Conservation (phyloP, 2,113 vertebrate genomes). For the Zapus hudsonius region DNA sequence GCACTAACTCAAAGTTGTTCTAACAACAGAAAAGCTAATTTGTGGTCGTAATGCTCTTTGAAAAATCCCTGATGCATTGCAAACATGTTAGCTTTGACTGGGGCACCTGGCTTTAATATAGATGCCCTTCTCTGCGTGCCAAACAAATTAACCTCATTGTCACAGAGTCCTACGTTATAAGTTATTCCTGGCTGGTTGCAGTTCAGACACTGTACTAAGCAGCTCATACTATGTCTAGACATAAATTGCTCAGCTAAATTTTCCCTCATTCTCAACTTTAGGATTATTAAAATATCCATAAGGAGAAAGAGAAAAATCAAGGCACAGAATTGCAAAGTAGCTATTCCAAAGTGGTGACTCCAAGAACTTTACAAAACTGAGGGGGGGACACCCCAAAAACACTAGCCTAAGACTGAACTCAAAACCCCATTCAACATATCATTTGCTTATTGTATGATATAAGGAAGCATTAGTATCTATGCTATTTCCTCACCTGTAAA, state of each 20-base stretch:
- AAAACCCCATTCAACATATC: not conserved
- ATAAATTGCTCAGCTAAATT: not conserved
- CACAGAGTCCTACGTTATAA: not conserved
- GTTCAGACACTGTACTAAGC: not conserved
- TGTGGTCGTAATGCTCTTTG: not conserved
- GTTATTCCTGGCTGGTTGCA: not conserved
- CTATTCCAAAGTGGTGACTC: not conserved
- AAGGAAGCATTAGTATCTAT: not conserved
- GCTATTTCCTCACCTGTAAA: not conserved
- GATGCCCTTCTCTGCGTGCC: not conserved
- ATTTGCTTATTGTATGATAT: not conserved
- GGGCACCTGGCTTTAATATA: not conserved
- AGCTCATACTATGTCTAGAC: not conserved
- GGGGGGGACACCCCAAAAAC: not conserved
- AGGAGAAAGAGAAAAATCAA: not conserved
- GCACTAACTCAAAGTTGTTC: not conserved
- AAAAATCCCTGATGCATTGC: not conserved
- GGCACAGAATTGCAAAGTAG: not conserved
- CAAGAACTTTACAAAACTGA: not conserved
- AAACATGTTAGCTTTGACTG: not conserved
- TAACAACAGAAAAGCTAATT: not conserved
- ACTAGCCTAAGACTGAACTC: not conserved
- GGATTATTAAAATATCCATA: not conserved
- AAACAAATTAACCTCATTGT: not conserved
- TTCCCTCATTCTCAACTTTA: not conserved